A percentile compares a stretch with the other conserved stretches of the same genome.
phyloP scores from a whole-genome alignment of 2,113 vertebrate species.

The Dendropsophus ebraccatus region DNA sequence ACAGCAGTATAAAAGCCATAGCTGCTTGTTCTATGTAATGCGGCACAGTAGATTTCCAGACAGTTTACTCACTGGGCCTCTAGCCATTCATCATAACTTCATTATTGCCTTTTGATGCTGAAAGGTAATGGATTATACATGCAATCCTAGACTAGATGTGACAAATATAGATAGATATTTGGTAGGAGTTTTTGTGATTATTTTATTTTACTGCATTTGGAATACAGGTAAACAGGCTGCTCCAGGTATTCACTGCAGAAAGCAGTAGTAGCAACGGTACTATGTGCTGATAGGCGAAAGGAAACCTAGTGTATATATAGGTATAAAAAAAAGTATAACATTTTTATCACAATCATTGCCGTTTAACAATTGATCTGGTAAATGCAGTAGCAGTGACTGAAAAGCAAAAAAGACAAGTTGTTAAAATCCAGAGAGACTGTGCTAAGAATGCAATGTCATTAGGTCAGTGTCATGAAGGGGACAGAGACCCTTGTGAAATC shows the following conservation, averaged over 20 bases:
- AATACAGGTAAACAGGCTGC: neutral
- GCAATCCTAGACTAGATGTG: neutral
- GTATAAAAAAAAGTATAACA: neutral
- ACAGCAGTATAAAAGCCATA: neutral
- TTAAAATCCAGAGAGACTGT: slow-evolving; percentile 6
- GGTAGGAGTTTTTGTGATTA: neutral
- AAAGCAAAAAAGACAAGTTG: neutral
- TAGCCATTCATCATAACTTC: neutral
- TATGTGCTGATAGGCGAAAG: neutral
- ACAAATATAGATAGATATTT: neutral
- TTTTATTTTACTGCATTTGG: neutral
- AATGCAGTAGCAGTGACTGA: neutral
- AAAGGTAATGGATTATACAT: neutral
- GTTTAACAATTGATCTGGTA: neutral
- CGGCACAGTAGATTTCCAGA: neutral
- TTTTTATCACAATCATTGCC: neutral
- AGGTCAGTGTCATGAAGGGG: slow-evolving; percentile 15
- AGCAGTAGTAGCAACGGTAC: neutral
- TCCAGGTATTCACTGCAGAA: neutral
- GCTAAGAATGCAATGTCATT: slow-evolving; percentile 10
- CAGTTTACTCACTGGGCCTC: neutral
- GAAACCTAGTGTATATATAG: neutral
- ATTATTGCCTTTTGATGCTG: neutral
- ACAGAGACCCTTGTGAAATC: neutral
- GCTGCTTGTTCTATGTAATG: neutral